A percentile compares a stretch with the other conserved stretches of the same genome.
Conservation (phyloP, 2,888 invertebrate species). For the Poecilus cupreus region DNA sequence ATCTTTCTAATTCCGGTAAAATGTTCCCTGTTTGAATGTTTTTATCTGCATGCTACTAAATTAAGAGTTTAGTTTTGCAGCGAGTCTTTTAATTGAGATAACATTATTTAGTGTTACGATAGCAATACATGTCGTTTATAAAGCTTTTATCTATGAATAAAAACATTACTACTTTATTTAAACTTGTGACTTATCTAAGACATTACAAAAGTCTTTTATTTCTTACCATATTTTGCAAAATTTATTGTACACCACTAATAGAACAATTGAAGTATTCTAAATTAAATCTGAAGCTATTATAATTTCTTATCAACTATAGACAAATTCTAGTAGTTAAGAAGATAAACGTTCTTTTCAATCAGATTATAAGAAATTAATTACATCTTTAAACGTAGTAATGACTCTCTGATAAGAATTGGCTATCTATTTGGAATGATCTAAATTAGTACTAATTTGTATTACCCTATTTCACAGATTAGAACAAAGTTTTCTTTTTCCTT, state of each 20-base stretch:
- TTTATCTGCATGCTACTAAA: constrained; percentile 26
- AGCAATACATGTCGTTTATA: constrained; percentile 2
- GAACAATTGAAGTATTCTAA: too few relatives aligned
- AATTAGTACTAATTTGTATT: background rate
- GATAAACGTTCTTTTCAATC: background rate
- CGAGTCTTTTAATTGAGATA: constrained; percentile 10
- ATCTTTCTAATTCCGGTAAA: constrained; percentile 10
- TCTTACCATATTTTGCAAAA: background rate
- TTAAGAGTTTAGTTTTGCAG: constrained; percentile 15
- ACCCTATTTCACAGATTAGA: background rate
- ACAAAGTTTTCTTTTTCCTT: background rate
- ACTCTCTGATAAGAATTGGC: background rate
- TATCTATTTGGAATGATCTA: background rate
- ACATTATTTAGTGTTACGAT: constrained; percentile 15
- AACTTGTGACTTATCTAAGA: background rate
- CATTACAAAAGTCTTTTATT: background rate
- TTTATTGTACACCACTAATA: too few relatives aligned
- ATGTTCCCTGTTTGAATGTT: background rate
- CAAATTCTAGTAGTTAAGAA: background rate
- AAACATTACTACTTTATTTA: background rate
- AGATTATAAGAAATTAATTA: background rate
- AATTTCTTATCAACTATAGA: background rate
- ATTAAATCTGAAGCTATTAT: too few relatives aligned
- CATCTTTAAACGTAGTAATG: background rate
- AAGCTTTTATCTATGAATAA: constrained; percentile 9